Evolutionary conservation across 2,888 invertebrate genomes (phyloP), one percentile per base, ranked within the genome.

Genomic region (Nomada goodeniana): DNA sequence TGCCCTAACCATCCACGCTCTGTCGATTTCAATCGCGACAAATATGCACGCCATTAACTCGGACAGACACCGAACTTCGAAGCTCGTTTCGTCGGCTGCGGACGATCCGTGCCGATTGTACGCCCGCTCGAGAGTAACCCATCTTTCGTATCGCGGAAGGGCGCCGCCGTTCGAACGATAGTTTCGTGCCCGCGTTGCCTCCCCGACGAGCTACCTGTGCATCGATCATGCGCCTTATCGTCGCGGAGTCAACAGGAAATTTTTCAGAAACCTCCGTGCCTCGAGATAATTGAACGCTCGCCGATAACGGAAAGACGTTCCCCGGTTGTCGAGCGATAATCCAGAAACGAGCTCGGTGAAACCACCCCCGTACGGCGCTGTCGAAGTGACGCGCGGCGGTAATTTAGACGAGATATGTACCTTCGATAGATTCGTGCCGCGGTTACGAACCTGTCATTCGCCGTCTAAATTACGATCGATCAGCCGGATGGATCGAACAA

Each of bases 401-500:
- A 61, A 76, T 80, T 84, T 60, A 42, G 72, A 47, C 59, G 60
- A 82, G 75, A 69, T 67, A 61, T 59, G 36, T 36, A 36, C 36
- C 71, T 61, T 53, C 29, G 52, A 52, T 63, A 52, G 63, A 74
- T 72, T 55, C 69, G 50, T 5, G 57, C 36, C 11, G n/a, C 47
- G 47, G 36, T 64, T 44, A 57, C 82, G 53, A 67, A 80, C 74
- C 84, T 84, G 82, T 84, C 84, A 71, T 82, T 86, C 83, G 78
- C 67, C 59, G 71, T 68, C 36, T 63, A 76, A 81, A 69, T 85
- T 86, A 63, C 82, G 79, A 86, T 88, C 86, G 80, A 86, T 88
- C 86, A 86, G 80, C 42, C n/a, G 61, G 60, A 64, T 50, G 44
- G 76, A 82, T 83, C 82, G 76, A 84, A 86, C 83, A 82, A 88